Base-by-base conservation (phyloP, 1,140 invertebrate species). In the Fopius arisanus region DNA sequence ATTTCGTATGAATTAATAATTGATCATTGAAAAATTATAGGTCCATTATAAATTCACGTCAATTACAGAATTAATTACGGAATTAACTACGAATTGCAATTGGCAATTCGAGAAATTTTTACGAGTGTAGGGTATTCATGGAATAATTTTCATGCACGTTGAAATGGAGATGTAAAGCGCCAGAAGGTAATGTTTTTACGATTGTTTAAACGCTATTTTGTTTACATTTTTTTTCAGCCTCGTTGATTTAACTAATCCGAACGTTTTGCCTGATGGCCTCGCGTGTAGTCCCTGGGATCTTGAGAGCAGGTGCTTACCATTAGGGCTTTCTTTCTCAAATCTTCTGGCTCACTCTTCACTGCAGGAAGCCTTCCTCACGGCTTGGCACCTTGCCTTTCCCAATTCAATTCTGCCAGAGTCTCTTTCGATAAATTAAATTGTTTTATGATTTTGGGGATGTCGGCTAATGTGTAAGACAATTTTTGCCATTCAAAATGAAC, bases 161-260 rank as follows among this genome's bases (percentile, higher is more conserved):
- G 43, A 51, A 16, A 51, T 16, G n/a, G 43, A 51, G 14, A 51
- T 51, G 43, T 7, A 51, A 51, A 51, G 7, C 9, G 33, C 9
- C 9, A 37, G 43, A 12, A 19, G 19, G 19, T 51, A 16, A 21
- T 14, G n/a, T 19, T 51, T 51, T 51, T 51, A 51, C 3, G 43
- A 51, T 59, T n/a, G 23, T 26, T 59, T 26, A 4, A 28, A 12
- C 26, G 54, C 19, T 26, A 59, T 59, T 26, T 59, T 28, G 54
- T 59, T 59, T 23, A 19, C 54, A 26, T 59, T 59, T 59, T 59
- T 59, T 59, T 59, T 59, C 54, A 26, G 54, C 21, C 23, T 26
- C 54, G 54, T 59, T 59, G 54, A 59, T 59, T 59, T 59, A 59
- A 59, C 54, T 59, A 59, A 59, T 59, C 54, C 23, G 21, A 59